These are phyloP conservation scores for Epinotia ramella DNA, from an alignment of 2,888 invertebrate species.

Conservation along the genomic window DNA sequence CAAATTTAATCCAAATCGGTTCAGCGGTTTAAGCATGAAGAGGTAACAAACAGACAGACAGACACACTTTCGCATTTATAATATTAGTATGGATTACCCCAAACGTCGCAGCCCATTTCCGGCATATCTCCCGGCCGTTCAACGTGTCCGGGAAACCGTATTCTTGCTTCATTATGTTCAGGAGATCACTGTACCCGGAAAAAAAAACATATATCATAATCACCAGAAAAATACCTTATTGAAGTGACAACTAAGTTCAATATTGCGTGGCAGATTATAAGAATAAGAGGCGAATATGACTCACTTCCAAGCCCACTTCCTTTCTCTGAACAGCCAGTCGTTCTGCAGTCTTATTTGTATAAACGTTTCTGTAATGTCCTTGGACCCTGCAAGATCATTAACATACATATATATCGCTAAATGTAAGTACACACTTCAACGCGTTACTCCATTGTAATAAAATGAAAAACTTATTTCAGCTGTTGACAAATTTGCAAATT, in stretches of 20 bases:
- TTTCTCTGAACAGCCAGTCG: conserved; percentile 77
- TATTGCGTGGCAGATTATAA: conserved; percentile 10
- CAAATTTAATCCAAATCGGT: no score
- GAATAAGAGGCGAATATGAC: conserved; percentile 48
- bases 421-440: neutral
- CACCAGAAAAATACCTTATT: neutral
- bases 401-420: neutral
- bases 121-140: conserved; percentile 68
- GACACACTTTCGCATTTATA: no score
- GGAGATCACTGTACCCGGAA: conserved; percentile 64
- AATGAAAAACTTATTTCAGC: no score
- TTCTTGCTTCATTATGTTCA: conserved; percentile 70
- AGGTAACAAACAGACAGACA: no score
- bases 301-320: conserved; percentile 81
- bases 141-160: conserved; percentile 74
- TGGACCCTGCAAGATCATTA: conserved; percentile 69
- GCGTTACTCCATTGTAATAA: no score
- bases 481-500: no score
- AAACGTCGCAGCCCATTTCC: conserved; percentile 76
- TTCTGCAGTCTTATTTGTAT: conserved; percentile 79
- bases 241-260: conserved; percentile 21
- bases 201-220: conserved; percentile 9
- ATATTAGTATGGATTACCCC: conserved; percentile 67
- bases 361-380: conserved; percentile 78
- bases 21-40: no score